Evolutionary conservation across 2,797 vertebrate species (phyloP).

Genomic region (Adrianichthys oophorus): DNA sequence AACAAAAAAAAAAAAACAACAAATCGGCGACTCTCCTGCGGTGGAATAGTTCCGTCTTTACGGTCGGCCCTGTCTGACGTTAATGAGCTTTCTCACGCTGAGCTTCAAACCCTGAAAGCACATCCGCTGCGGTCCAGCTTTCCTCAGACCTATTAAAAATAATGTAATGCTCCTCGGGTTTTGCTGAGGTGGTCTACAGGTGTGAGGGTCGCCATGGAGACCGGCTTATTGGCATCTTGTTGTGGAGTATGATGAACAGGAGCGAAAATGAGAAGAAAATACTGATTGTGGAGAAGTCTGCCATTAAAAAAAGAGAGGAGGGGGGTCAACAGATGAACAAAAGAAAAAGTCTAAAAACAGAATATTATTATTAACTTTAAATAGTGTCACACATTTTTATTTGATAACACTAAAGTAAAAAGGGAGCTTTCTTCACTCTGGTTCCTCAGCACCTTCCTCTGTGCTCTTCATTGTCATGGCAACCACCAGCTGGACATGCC

Average conservation of each 20-base stretch:
- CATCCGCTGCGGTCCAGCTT: constrained; percentile 4
- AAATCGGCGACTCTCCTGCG: no score
- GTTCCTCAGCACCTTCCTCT: constrained; percentile 45
- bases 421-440: constrained; percentile 73
- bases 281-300: constrained; percentile 67
- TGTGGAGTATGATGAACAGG: constrained; percentile 63
- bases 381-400: constrained; percentile 87
- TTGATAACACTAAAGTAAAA: constrained; percentile 88
- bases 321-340: constrained; percentile 67
- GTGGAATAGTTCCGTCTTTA: constrained; percentile 1
- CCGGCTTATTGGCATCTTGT: constrained; percentile 48
- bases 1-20: no score
- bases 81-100: constrained; percentile 10
- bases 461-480: constrained; percentile 65
- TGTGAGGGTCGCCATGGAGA: constrained; percentile 27
- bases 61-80: neutral
- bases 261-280: constrained; percentile 57
- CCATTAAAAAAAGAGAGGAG: constrained; percentile 59
- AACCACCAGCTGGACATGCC: constrained; percentile 76
- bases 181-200: constrained; percentile 15
- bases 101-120: constrained; percentile 2
- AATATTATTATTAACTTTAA: constrained; percentile 79
- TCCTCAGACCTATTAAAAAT: constrained; percentile 14
- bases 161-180: constrained; percentile 9
- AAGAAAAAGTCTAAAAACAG: constrained; percentile 73